Percentiles rank a stretch among this genome's conserved stretches.
Conservation (phyloP, 2,888 invertebrate species). For the Ornithoptera priamus region DNA sequence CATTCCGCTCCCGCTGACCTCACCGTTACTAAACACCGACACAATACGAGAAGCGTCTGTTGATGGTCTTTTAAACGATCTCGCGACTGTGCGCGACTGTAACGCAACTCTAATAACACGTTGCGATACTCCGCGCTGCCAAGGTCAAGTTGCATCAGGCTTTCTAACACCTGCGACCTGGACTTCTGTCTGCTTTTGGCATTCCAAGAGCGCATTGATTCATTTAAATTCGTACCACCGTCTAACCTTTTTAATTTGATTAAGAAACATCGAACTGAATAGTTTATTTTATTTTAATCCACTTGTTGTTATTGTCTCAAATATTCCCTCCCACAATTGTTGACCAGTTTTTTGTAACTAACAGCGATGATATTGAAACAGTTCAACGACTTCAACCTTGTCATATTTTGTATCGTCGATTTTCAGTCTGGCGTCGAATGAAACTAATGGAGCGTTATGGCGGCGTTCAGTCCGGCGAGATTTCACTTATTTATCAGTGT, state of each 20-base stretch:
- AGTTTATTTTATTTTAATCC: slow-evolving; percentile 38
- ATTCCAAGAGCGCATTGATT: slow-evolving; percentile 48
- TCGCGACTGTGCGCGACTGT: slow-evolving; percentile 58
- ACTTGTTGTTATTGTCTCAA: slow-evolving; percentile 47
- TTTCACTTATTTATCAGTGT: slow-evolving; percentile 61
- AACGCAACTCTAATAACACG: slow-evolving; percentile 58
- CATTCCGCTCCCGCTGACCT: slow-evolving; percentile 58
- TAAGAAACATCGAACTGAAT: slow-evolving; percentile 45
- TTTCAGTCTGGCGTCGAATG: slow-evolving; percentile 62
- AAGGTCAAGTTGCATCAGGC: slow-evolving; percentile 71
- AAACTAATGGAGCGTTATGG: slow-evolving; percentile 63
- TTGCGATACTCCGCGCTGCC: slow-evolving; percentile 67
- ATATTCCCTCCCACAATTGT: slow-evolving; percentile 29
- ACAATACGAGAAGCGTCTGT: slow-evolving; percentile 65
- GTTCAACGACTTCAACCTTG: slow-evolving; percentile 65
- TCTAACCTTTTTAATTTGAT: slow-evolving; percentile 66
- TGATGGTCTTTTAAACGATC: slow-evolving; percentile 78
- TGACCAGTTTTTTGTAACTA: slow-evolving; percentile 32
- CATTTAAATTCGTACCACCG: slow-evolving; percentile 70
- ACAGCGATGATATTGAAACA: slow-evolving; percentile 57
- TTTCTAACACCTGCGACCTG: slow-evolving; percentile 71
- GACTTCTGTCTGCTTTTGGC: slow-evolving; percentile 55
- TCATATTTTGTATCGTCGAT: slow-evolving; percentile 56
- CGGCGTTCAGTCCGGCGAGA: slow-evolving; percentile 56
- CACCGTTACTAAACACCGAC: slow-evolving; percentile 63